A percentile compares a stretch with the other conserved stretches of the same genome.
These are phyloP conservation scores for Moxostoma hubbsi DNA, from an alignment of 2,797 vertebrate genomes.

Conservation along the genomic window DNA sequence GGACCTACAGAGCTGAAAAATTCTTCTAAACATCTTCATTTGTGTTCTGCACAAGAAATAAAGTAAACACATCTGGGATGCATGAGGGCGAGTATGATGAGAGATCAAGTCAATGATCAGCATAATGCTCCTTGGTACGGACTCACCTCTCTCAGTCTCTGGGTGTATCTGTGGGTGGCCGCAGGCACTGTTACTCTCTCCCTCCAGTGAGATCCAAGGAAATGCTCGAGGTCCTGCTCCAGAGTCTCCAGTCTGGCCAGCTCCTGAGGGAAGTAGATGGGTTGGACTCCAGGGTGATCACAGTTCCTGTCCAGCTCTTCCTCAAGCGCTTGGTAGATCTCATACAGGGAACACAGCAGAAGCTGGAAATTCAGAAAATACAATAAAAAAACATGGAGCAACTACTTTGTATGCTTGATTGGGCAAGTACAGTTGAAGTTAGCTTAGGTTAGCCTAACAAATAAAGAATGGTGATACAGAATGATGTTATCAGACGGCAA, in stretches of 20 bases:
- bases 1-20: too few species aligned
- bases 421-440: too few species aligned
- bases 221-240: slow-evolving; percentile 84
- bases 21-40: too few species aligned
- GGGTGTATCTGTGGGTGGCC: slow-evolving; percentile 81
- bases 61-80: too few species aligned
- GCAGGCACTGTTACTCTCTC: slow-evolving; percentile 77
- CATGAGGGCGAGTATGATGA: too few species aligned
- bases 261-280: slow-evolving; percentile 90
- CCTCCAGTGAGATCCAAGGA: slow-evolving; percentile 85
- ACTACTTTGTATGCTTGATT: too few species aligned
- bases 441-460: too few species aligned
- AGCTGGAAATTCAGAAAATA: slow-evolving; percentile 73
- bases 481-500: too few species aligned
- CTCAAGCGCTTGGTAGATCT: slow-evolving; percentile 88
- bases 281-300: slow-evolving; percentile 79
- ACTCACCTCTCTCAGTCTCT: slow-evolving; percentile 71
- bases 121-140: background rate
- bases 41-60: too few species aligned
- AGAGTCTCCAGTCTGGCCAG: slow-evolving; percentile 82
- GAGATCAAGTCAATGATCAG: too few species aligned
- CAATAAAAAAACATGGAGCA: background rate
- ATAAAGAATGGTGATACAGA: too few species aligned
- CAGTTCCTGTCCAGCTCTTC: slow-evolving; percentile 88
- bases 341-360: slow-evolving; percentile 88